phyloP scores from a whole-genome alignment of 1,140 invertebrate species.

The Ridgeia piscesae region DNA sequence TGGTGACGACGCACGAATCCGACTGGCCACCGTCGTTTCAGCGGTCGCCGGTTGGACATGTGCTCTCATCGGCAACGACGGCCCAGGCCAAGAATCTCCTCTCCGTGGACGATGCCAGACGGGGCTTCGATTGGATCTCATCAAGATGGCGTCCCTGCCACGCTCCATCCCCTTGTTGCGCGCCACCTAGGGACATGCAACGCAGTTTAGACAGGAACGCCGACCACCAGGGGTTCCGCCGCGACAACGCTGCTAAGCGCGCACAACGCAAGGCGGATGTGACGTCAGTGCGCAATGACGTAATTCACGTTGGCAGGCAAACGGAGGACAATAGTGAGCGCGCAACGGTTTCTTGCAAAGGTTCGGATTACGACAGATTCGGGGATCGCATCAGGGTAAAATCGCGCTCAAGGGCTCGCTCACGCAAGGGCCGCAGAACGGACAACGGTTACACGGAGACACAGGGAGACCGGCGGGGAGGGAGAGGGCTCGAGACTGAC shows the following conservation, averaged over 20 bases:
- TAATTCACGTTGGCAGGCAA: slow-evolving; percentile 4
- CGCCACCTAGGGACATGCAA: background rate
- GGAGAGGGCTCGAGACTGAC: background rate
- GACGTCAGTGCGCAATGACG: background rate
- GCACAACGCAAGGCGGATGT: background rate
- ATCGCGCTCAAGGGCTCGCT: background rate
- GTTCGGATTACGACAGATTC: background rate
- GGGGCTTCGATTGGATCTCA: background rate
- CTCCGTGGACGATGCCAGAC: background rate
- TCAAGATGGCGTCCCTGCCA: background rate
- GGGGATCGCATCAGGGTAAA: background rate
- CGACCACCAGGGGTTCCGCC: background rate
- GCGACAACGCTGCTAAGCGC: background rate
- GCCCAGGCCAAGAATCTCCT: background rate
- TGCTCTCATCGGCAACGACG: background rate
- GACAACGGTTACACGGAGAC: background rate
- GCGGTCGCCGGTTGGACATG: background rate
- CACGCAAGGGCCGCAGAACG: background rate
- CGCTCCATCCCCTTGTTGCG: background rate
- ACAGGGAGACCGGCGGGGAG: background rate
- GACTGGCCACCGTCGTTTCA: background rate
- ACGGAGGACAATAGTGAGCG: background rate
- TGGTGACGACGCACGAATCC: background rate
- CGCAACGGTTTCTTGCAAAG: background rate
- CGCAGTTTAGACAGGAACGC: background rate